Conservation (phyloP, 2,113 vertebrate genomes). For the Solea senegalensis region DNA sequence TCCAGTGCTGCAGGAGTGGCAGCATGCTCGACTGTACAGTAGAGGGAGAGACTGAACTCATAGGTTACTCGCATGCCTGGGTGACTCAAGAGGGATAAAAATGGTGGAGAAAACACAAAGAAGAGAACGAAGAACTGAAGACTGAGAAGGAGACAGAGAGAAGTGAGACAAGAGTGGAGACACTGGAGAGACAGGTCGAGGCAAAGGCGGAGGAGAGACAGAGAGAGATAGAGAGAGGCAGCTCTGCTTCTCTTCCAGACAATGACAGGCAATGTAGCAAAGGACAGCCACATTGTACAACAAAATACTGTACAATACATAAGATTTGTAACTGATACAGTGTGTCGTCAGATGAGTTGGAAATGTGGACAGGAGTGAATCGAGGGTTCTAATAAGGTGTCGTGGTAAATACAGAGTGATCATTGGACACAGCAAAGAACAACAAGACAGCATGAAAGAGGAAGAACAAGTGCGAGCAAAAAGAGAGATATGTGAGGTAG, state of each 20-base stretch:
- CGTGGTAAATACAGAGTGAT: constrained; percentile 74
- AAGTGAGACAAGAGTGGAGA: constrained; percentile 29
- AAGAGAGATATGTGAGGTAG: constrained; percentile 77
- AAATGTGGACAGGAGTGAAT: constrained; percentile 71
- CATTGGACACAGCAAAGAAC: constrained; percentile 74
- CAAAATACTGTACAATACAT: constrained; percentile 79
- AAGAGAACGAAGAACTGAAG: constrained; percentile 75
- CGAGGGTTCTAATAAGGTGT: constrained; percentile 63
- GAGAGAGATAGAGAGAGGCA: constrained; percentile 54
- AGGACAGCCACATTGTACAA: constrained; percentile 81
- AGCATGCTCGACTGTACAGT: constrained; percentile 46
- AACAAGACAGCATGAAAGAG: constrained; percentile 78
- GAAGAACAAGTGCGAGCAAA: constrained; percentile 73
- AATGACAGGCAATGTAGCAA: constrained; percentile 81
- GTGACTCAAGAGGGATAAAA: constrained; percentile 78
- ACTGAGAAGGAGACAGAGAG: constrained; percentile 61
- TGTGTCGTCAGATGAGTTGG: constrained; percentile 72
- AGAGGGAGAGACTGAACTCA: constrained; percentile 74
- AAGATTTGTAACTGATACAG: constrained; percentile 76
- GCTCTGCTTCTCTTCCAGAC: constrained; percentile 81
- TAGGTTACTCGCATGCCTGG: constrained; percentile 79
- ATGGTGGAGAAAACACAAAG: constrained; percentile 76
- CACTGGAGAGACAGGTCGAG: constrained; percentile 9
- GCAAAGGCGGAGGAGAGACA: constrained; percentile 26
- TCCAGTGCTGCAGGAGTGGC: constrained; percentile 60